These are phyloP conservation scores for Drosophila vallismaia DNA, from an alignment of 2,888 invertebrate genomes.

Conservation along the genomic window DNA sequence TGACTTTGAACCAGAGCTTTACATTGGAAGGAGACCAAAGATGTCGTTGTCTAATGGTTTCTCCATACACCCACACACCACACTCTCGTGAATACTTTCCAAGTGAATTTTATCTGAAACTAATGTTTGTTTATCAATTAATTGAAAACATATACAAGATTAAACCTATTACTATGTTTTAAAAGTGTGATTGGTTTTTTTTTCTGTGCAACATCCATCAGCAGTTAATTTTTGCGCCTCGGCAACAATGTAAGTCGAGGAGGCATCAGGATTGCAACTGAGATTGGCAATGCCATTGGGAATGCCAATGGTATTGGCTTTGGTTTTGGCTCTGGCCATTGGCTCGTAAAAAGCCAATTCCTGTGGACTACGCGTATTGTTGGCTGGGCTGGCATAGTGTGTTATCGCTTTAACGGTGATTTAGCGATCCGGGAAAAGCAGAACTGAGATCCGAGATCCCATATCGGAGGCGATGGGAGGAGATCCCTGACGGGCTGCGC, in stretches of 20 bases:
- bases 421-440: constrained; percentile 58
- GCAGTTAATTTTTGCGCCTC: constrained; percentile 82
- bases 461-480: constrained; percentile 6
- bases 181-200: not conserved
- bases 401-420: constrained; percentile 79
- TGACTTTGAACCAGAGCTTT: constrained; percentile 76
- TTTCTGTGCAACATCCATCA: constrained; percentile 73
- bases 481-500: not conserved
- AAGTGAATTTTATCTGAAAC: no score
- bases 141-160: no score
- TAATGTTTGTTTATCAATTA: no score
- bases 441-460: constrained; percentile 4
- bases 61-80: no score
- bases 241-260: constrained; percentile 77
- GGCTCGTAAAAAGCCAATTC: constrained; percentile 76
- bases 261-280: constrained; percentile 19
- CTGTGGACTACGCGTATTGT: constrained; percentile 43
- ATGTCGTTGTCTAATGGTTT: constrained; percentile 1
- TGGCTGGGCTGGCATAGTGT: constrained; percentile 48
- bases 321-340: constrained; percentile 74
- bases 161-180: not conserved
- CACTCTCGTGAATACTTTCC: no score
- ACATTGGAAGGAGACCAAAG: constrained; percentile 10
- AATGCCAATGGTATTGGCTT: constrained; percentile 23
- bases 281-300: constrained; percentile 5